These are phyloP conservation scores for Asarcornis scutulata DNA, from an alignment of 2,113 vertebrate genomes.

Conservation along the genomic window DNA sequence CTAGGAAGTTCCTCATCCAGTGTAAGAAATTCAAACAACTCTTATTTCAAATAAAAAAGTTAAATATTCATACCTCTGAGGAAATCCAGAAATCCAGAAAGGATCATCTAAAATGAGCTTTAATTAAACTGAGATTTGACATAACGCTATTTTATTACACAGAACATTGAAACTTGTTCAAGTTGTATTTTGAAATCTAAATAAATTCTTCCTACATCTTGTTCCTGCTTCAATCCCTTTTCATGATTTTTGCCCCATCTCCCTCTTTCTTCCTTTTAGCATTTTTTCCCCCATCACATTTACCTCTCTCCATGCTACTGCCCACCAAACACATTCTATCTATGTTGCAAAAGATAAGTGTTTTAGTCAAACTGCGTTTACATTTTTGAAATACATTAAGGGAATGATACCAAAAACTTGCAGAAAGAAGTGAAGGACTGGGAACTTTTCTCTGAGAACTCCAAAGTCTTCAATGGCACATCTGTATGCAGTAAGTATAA, in stretches of 20 bases:
- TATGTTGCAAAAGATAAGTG: background rate
- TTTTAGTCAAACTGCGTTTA: background rate
- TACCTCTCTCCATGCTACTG: background rate
- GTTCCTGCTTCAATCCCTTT: background rate
- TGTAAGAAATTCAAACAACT: background rate
- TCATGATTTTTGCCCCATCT: background rate
- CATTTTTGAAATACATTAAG: background rate
- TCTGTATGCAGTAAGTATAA: background rate
- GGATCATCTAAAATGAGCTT: background rate
- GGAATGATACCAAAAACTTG: background rate
- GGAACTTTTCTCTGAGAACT: background rate
- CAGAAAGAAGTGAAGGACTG: background rate
- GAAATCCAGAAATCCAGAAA: background rate
- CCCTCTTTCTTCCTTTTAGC: background rate
- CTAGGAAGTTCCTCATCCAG: background rate
- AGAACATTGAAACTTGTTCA: background rate
- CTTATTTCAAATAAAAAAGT: background rate
- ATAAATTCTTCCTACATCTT: background rate
- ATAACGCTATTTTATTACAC: background rate
- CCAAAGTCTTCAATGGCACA: background rate
- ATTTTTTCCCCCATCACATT: background rate
- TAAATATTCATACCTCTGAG: background rate
- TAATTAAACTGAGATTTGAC: conserved; percentile 13
- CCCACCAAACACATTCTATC: background rate
- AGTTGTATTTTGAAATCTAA: background rate